Evolutionary conservation across 2,888 invertebrate species (phyloP).

Genomic region (Eucriotettix oculatus): DNA sequence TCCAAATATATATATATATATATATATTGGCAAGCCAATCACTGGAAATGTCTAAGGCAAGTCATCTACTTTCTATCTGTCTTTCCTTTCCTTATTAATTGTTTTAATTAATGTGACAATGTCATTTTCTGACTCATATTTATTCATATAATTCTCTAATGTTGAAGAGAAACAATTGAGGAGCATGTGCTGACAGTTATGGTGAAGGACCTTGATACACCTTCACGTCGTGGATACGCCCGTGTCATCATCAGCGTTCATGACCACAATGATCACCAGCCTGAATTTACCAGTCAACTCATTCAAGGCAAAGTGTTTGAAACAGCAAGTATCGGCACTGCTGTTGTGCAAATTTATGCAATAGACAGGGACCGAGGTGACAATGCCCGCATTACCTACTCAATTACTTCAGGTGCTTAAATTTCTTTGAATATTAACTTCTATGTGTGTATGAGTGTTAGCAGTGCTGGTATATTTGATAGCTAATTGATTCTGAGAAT

Average conservation of each 20-base stretch:
- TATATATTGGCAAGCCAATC: too few species aligned
- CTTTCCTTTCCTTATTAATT: too few species aligned
- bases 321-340: conserved; percentile 54
- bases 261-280: conserved; percentile 83
- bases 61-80: too few species aligned
- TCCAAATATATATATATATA: too few species aligned
- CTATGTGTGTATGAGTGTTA: background rate
- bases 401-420: conserved; percentile 56
- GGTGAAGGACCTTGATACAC: conserved; percentile 80
- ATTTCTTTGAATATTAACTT: background rate
- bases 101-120: too few species aligned
- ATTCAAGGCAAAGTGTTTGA: conserved; percentile 66
- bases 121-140: too few species aligned
- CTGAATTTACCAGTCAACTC: conserved; percentile 67
- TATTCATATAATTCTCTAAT: background rate
- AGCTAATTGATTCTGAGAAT: background rate
- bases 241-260: conserved; percentile 63
- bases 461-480: background rate
- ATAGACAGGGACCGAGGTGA: conserved; percentile 70
- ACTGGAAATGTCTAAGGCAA: too few species aligned
- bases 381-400: conserved; percentile 64
- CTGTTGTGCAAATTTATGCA: conserved; percentile 58
- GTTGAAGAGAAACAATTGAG: conserved; percentile 49
- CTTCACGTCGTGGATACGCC: conserved; percentile 69
- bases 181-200: conserved; percentile 75